Evolutionary conservation across 1,140 invertebrate genomes (phyloP).

Genomic region (Oncopeltus fasciatus): DNA sequence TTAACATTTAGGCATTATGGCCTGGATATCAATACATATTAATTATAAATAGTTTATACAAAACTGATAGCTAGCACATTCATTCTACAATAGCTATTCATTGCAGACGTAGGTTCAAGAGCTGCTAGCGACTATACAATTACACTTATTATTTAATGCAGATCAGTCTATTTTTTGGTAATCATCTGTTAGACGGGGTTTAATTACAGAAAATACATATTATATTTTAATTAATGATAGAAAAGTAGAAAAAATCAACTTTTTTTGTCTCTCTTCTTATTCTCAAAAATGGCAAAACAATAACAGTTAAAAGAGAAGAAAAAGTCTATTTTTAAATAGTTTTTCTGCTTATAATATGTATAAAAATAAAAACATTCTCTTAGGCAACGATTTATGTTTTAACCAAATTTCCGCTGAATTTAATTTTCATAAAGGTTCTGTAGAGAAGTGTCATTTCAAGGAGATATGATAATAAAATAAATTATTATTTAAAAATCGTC

Average conservation of each 20-base stretch:
- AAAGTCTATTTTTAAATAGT: no score
- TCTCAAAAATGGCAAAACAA: no score
- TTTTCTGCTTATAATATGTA: no score
- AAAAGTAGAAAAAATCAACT: background rate
- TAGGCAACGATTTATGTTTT: no score
- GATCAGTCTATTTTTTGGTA: conserved; percentile 20
- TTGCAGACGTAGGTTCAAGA: background rate
- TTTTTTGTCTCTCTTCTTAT: background rate
- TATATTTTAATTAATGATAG: background rate
- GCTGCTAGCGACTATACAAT: conserved; percentile 10
- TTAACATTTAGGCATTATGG: background rate
- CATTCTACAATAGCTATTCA: background rate
- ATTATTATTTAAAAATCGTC: no score
- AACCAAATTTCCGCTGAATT: no score
- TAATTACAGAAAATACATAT: background rate
- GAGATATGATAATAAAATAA: no score
- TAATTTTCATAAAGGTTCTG: no score
- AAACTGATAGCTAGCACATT: conserved; percentile 3
- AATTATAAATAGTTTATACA: conserved; percentile 12
- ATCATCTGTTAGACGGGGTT: conserved; percentile 16
- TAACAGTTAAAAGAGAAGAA: no score
- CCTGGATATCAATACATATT: background rate
- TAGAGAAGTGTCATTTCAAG: no score
- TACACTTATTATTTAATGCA: conserved; percentile 17
- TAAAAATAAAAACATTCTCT: no score